Base-by-base conservation (phyloP, 2,113 vertebrate genomes). In the Panthera uncia region DNA sequence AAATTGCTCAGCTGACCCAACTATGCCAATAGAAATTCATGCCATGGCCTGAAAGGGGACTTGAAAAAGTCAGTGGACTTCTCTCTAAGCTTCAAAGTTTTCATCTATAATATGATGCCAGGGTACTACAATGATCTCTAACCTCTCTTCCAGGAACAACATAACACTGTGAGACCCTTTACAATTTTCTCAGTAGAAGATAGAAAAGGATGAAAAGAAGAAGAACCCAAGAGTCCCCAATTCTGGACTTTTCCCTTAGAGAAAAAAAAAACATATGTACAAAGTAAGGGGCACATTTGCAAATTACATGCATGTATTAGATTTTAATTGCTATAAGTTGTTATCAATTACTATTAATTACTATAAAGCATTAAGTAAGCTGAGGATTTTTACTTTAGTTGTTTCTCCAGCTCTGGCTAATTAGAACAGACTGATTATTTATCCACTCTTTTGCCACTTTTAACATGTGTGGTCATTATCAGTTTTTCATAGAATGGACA, bases 291-390 rank as follows among this genome's bases (percentile, higher is more conserved):
- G 71, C 83, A 87, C 1, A 50, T 18, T 50, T 50, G 9, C 71
- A 80, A 96, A 83, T 91, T 80, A 76, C 96, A 8, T 65, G 36
- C 21, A 69, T 79, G 57, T 66, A 80, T 4, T 97, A 69, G 76
- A 65, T 89, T 89, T 98, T 98, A 94, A 95, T 89, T 88, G 19
- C 61, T 91, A 57, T 21, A 89, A 89, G 97, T 96, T 98, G 45
- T 94, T 95, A 91, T 71, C 50, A 94, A 88, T 94, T 36, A 65
- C 52, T 91, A 48, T 89, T 50, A 94, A 96, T 74, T 95, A 90
- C 45, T 94, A 89, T 48, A 76, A 87, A 92, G 55, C 87, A 96
- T 78, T 84, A 89, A 95, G 68, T 66, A 78, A 94, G 25, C n/a
- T 48, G 84, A 82, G 19, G 25, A 63, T 90, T 91, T 93, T 97